These are phyloP conservation scores for Drosophila robusta DNA, from an alignment of 2,888 invertebrate genomes.

Conservation along the genomic window DNA sequence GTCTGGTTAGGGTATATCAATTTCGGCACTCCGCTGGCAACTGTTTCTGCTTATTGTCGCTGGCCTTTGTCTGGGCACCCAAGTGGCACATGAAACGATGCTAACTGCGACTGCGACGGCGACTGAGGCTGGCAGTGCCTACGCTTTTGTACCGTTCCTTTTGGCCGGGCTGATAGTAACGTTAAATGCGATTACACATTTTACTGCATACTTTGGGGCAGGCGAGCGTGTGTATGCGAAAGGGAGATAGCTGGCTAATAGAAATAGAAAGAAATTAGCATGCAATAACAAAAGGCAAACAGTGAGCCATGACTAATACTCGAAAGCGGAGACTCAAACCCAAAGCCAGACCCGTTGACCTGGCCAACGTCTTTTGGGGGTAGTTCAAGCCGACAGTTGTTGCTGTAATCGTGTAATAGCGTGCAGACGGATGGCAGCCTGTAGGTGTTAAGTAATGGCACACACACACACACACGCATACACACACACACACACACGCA, in stretches of 20 bases:
- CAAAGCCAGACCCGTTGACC: conserved; percentile 27
- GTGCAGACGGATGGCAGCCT: conserved; percentile 63
- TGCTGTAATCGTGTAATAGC: conserved; percentile 76
- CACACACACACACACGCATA: conserved; percentile 27
- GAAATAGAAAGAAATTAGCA: conserved; percentile 60
- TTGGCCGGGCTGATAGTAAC: conserved; percentile 35
- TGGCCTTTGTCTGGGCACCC: conserved; percentile 22
- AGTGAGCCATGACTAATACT: conserved; percentile 64
- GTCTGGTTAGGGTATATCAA: neutral
- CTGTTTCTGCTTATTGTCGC: neutral
- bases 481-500: conserved; percentile 26
- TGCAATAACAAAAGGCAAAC: conserved; percentile 63
- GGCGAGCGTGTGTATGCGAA: neutral
- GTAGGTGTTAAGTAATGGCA: conserved; percentile 73
- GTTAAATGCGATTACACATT: conserved; percentile 73
- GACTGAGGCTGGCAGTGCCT: conserved; percentile 16
- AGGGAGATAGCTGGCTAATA: conserved; percentile 20
- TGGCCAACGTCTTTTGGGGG: conserved; percentile 61
- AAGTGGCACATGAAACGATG: conserved; percentile 31
- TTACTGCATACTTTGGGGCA: conserved; percentile 65
- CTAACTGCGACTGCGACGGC: conserved; percentile 16
- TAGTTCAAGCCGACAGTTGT: conserved; percentile 57
- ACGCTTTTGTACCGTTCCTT: conserved; percentile 17
- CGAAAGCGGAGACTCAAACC: conserved; percentile 26
- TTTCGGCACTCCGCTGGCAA: neutral